These are phyloP conservation scores for Calephelis perditalis DNA, from an alignment of 2,888 invertebrate species.

Conservation along the genomic window DNA sequence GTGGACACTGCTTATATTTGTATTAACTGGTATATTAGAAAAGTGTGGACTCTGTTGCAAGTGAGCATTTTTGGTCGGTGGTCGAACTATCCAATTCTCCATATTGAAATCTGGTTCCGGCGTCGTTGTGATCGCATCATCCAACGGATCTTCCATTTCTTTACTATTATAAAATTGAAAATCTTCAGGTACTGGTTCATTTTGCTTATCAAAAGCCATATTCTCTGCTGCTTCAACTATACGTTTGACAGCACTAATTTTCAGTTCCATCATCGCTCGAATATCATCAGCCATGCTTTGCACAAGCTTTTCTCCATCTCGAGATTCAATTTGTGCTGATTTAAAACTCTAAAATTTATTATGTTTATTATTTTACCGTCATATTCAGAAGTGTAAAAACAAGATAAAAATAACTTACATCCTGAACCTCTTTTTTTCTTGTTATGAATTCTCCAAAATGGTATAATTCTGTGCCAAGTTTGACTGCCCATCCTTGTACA, in stretches of 20 bases:
- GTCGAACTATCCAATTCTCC: slow-evolving; percentile 73
- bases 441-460: slow-evolving; percentile 90
- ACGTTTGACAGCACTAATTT: slow-evolving; percentile 91
- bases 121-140: slow-evolving; percentile 67
- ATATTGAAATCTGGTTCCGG: slow-evolving; percentile 74
- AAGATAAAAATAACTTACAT: slow-evolving; percentile 70
- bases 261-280: slow-evolving; percentile 91
- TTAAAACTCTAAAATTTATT: slow-evolving; percentile 82
- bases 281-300: slow-evolving; percentile 91
- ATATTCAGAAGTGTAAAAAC: slow-evolving; percentile 13
- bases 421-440: slow-evolving; percentile 86
- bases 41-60: slow-evolving; percentile 86
- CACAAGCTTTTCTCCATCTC: slow-evolving; percentile 87
- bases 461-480: slow-evolving; percentile 87
- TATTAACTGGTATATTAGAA: slow-evolving; percentile 86
- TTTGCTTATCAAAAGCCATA: slow-evolving; percentile 81
- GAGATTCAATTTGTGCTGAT: slow-evolving; percentile 84
- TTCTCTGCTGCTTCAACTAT: slow-evolving; percentile 94
- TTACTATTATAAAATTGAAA: slow-evolving; percentile 85
- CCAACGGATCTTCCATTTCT: slow-evolving; percentile 80
- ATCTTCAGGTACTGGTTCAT: slow-evolving; percentile 74
- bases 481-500: slow-evolving; percentile 89
- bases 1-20: slow-evolving; percentile 91
- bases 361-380: not conserved
- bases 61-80: slow-evolving; percentile 80